Base-by-base conservation (phyloP, 1,140 invertebrate genomes). In the Leptopilina boulardi region DNA sequence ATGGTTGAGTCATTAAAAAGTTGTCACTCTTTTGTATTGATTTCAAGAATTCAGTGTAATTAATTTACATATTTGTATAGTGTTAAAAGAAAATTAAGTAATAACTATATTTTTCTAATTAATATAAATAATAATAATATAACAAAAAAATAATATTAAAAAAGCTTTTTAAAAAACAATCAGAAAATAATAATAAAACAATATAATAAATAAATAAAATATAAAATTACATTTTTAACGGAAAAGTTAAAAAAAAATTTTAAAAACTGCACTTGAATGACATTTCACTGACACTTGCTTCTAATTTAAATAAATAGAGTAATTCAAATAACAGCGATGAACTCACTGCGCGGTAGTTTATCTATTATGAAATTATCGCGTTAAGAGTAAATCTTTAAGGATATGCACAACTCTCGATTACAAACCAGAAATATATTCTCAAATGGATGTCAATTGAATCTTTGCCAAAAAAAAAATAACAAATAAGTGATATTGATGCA, bases 401-500 rank as follows among this genome's bases (percentile, higher is more conserved):
- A n/a, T n/a, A n/a, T n/a, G n/a, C n/a, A n/a, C n/a, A n/a, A n/a
- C n/a, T n/a, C n/a, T n/a, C n/a, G n/a, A n/a, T n/a, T 38, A n/a
- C 21, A 66, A 66, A 66, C 23, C 59, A 66, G 23, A 66, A 66
- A 66, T 59, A 59, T 66, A 66, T 23, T 26, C 23, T 59, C 21
- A 3, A 59, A 59, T 30, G 11, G 21, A 59, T 66, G 59, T 34
- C 59, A 66, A 26, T 59, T 59, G 56, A 59, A 21, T 21, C 21
- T 30, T 66, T 66, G 59, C 59, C 59, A 66, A 59, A 38, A 9
- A 38, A 4, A 30, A 1, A 13, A n/a, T n/a, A n/a, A n/a, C n/a
- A n/a, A n/a, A n/a, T n/a, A n/a, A n/a, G n/a, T n/a, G n/a, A 19
- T 59, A 59, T 59, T 21, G 59, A 66, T 66, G 30, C 26, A 66